Evolutionary conservation across 1,140 invertebrate species (phyloP), one percentile per base, ranked within the genome.

Genomic region (Papilio glaucus): DNA sequence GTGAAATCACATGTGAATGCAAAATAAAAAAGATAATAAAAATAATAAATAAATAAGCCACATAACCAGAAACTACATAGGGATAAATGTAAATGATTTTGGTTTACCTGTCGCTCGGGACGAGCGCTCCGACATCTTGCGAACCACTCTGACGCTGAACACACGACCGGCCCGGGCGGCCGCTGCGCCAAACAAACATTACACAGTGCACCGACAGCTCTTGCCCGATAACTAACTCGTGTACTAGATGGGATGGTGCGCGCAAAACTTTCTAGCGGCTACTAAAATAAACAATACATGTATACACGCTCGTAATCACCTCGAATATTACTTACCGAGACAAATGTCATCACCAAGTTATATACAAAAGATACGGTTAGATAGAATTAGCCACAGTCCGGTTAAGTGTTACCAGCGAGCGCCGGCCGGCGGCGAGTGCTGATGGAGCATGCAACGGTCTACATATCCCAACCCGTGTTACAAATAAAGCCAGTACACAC

Each of bases 1-100:
- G 90, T 92, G 90, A 92, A 92, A 92, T 92, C 90, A 92, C 90
- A 92, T 92, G 90, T 92, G 90, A 92, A 92, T 90, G 88, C 87
- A 90, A 90, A 89, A 88, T 85, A 87, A 85, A 24, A 67, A 4
- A 86, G 67, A 82, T 75, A 80, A 61, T 80, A 85, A 77, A 84
- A 90, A 89, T 82, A 86, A 87, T 85, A 89, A 90, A 92, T 90
- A 92, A 89, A 92, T 90, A 92, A 92, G 89, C 89, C 85, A 90
- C 84, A 92, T 87, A 90, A 91, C 88, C 85, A 88, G 78, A 88
- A 85, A 87, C 87, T 88, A 91, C 86, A n/a, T 71, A 84, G 76
- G 75, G 78, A 80, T 83, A 76, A 78, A 72, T 76, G 63, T 72
- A 84, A 81, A 81, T 79, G 73, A 77, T 74, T 79, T 18, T 69